A percentile compares a stretch with the other conserved stretches of the same genome.
Conservation (phyloP, 2,113 vertebrate genomes). For the Seriola rivoliana region DNA sequence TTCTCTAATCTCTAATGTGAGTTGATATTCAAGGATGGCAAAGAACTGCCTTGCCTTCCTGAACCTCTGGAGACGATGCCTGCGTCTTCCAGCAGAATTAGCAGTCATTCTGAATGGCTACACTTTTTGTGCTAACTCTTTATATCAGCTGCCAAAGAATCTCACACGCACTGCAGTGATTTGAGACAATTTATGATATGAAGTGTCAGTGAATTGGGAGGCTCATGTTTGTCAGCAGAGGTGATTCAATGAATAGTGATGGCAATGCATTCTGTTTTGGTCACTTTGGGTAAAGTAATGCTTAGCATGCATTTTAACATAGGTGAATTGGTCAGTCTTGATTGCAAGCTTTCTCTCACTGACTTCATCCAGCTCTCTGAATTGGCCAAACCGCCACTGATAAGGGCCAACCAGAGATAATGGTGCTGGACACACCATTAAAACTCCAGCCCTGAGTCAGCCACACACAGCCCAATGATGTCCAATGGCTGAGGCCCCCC, state of each 20-base stretch:
- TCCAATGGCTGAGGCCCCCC: background rate
- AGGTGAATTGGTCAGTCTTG: slow-evolving; percentile 7
- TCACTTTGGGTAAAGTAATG: background rate
- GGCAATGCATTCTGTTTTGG: background rate
- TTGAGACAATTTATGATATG: background rate
- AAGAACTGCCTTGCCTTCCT: background rate
- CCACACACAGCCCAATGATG: background rate
- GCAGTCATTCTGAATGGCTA: background rate
- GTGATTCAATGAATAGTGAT: background rate
- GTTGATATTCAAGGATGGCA: slow-evolving; percentile 10
- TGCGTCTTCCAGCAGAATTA: background rate
- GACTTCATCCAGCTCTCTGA: background rate
- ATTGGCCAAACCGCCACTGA: background rate
- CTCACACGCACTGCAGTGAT: background rate
- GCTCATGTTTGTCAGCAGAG: background rate
- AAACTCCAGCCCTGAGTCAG: slow-evolving; percentile 2
- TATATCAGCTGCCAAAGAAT: background rate
- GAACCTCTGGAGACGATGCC: background rate
- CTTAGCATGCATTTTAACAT: background rate
- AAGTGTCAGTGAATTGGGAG: background rate
- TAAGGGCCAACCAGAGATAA: slow-evolving; percentile 5
- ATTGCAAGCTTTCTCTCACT: background rate
- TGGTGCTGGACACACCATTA: slow-evolving; percentile 8
- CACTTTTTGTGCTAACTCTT: background rate
- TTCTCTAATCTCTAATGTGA: slow-evolving; percentile 10